Evolutionary conservation across 2,888 invertebrate genomes (phyloP), one percentile per base, ranked within the genome.

Genomic region (Xestoiulus laeticollis): DNA sequence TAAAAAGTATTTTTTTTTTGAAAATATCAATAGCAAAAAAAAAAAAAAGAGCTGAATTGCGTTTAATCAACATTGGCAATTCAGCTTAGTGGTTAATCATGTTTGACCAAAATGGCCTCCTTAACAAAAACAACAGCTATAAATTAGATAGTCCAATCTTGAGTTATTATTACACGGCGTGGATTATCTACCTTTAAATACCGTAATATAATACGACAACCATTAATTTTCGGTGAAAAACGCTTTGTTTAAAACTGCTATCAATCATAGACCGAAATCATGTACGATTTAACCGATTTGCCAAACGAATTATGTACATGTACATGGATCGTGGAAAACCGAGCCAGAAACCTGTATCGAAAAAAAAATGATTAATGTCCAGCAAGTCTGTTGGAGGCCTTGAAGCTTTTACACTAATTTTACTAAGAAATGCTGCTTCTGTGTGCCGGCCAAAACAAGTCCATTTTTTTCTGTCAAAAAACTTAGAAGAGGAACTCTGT

Each of bases 111-210:
- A 5, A 78, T 78, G 30, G 78, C 78, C 78, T 26, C 78, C 78
- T 26, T 3, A 12, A 78, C 5, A 78, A 78, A 78, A 78, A 14
- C 59, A 78, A 78, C 30, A 78, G 14, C 30, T 16, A 78, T 78
- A 78, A 78, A 78, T 78, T 26, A 68, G 22, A 68, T 12, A 78
- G 26, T 78, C 78, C 14, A 14, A 32, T 32, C 26, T 78, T 30
- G 78, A 78, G 78, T 78, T 78, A 78, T 78, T 78, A 32, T 78
- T 30, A 30, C 3, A 14, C 14, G 30, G 78, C 78, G 78, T 78
- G 16, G 78, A 26, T 78, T 78, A 78, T 78, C 78, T 78, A 78
- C 26, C 78, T 78, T 78, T 78, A 78, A 78, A 78, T 78, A 78
- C 78, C 78, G 30, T 78, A 78, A 78, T 78, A 78, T 30, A 30